phyloP scores from a whole-genome alignment of 2,113 vertebrate species.

The Cololabis saira region DNA sequence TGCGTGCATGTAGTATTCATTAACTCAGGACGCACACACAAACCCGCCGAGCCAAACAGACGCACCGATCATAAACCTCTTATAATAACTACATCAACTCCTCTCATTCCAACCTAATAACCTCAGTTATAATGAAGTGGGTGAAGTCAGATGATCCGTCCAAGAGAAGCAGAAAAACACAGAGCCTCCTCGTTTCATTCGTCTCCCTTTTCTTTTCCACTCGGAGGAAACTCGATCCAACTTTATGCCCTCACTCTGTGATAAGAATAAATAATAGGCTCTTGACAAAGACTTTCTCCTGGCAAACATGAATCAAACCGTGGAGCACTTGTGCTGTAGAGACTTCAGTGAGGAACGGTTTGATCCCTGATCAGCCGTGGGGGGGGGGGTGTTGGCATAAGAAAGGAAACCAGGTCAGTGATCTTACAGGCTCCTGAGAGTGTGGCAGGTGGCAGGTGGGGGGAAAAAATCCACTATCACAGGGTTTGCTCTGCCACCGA shows the following conservation, averaged over 20 bases:
- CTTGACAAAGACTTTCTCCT: background rate
- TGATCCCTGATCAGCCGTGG: too few species aligned
- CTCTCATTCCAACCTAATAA: background rate
- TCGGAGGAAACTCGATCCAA: constrained; percentile 19
- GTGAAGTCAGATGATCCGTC: background rate
- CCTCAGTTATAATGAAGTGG: background rate
- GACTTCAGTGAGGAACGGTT: background rate
- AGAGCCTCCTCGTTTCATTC: constrained; percentile 1
- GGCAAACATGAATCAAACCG: background rate
- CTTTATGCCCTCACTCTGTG: constrained; percentile 1
- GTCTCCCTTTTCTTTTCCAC: background rate
- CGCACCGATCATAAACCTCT: background rate
- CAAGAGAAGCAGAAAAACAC: background rate
- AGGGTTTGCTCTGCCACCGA: background rate
- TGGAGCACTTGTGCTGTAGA: background rate
- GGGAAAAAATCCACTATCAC: constrained; percentile 1
- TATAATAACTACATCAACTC: background rate
- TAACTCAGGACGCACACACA: constrained; percentile 15
- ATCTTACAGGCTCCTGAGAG: background rate
- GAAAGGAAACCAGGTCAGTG: background rate
- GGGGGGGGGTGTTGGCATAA: background rate
- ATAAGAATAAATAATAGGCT: constrained; percentile 24
- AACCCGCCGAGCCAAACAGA: constrained; percentile 16
- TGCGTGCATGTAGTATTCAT: constrained; percentile 12
- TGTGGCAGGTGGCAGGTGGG: constrained; percentile 27